These are phyloP conservation scores for Dryococelus australis DNA, from an alignment of 2,888 invertebrate species.

Conservation along the genomic window DNA sequence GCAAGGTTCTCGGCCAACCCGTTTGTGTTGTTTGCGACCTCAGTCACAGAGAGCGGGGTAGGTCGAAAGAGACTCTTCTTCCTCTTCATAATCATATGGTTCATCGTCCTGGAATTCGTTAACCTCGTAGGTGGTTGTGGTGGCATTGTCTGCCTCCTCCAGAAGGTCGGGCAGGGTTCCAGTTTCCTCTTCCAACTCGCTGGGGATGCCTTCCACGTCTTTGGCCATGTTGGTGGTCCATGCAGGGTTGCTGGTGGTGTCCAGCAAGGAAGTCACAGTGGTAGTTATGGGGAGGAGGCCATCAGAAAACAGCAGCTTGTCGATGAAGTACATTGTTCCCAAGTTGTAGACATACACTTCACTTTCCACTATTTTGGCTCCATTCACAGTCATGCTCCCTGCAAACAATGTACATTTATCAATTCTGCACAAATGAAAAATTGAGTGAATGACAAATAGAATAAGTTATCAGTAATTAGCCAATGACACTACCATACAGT, in stretches of 20 bases:
- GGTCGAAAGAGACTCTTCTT: not conserved
- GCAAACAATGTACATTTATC: constrained; percentile 30
- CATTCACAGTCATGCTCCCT: constrained; percentile 64
- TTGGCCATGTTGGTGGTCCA: constrained; percentile 33
- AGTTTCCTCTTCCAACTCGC: constrained; percentile 42
- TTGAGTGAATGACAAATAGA: constrained; percentile 5
- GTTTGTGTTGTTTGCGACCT: not conserved
- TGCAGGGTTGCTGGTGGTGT: not conserved
- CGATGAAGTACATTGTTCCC: constrained; percentile 70
- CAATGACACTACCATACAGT: no score
- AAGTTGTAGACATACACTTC: constrained; percentile 71
- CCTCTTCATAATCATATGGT: constrained; percentile 24
- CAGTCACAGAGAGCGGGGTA: not conserved
- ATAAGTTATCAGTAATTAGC: not conserved
- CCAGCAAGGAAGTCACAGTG: constrained; percentile 34
- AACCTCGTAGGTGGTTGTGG: constrained; percentile 34
- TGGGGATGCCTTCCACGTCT: constrained; percentile 43
- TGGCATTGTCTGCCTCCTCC: constrained; percentile 34
- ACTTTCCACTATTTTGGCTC: constrained; percentile 66
- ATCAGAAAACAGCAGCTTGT: constrained; percentile 63
- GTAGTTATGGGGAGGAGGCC: constrained; percentile 40
- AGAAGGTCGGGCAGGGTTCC: constrained; percentile 41
- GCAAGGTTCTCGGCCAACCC: not conserved
- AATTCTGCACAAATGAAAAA: constrained; percentile 45
- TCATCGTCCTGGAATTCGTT: constrained; percentile 35